Evolutionary conservation across 1,140 invertebrate genomes (phyloP).

Genomic region (Drosophila orena): DNA sequence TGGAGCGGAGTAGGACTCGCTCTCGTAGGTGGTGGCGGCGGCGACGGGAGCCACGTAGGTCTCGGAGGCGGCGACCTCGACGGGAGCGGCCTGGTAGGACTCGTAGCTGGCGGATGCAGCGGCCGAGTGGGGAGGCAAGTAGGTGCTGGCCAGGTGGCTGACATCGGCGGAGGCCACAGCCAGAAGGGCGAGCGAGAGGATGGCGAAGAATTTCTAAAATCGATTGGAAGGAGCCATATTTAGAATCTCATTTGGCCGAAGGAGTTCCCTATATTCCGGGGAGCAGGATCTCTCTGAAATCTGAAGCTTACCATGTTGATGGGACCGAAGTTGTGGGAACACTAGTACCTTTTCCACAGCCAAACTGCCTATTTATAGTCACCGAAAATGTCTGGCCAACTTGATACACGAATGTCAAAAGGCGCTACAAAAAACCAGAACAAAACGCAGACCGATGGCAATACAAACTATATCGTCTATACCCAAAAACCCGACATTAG

Average conservation of each 20-base stretch:
- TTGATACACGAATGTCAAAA: constrained; percentile 71
- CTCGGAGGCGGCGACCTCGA: constrained; percentile 20
- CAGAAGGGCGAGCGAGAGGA: constrained; percentile 62
- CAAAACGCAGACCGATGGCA: constrained; percentile 17
- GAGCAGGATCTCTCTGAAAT: neutral
- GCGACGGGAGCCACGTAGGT: constrained; percentile 43
- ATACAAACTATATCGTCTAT: constrained; percentile 36
- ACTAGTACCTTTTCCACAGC: constrained; percentile 26
- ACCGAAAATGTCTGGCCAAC: constrained; percentile 16
- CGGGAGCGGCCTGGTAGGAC: constrained; percentile 35
- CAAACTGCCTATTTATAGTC: constrained; percentile 65
- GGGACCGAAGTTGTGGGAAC: constrained; percentile 23
- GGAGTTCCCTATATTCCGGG: neutral
- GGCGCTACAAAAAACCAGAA: constrained; percentile 39
- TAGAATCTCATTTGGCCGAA: neutral
- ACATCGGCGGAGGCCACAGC: constrained; percentile 68
- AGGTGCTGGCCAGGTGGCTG: constrained; percentile 66
- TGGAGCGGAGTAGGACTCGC: constrained; percentile 50
- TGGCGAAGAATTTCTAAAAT: constrained; percentile 58
- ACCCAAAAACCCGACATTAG: constrained; percentile 3
- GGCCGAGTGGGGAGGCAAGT: constrained; percentile 47
- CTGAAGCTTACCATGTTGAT: constrained; percentile 60
- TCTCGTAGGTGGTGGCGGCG: constrained; percentile 16
- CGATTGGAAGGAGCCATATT: neutral
- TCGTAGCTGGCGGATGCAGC: constrained; percentile 49